These are phyloP conservation scores for Sinocyclocheilus maitianheensis DNA, from an alignment of 2,113 vertebrate species.

Conservation along the genomic window DNA sequence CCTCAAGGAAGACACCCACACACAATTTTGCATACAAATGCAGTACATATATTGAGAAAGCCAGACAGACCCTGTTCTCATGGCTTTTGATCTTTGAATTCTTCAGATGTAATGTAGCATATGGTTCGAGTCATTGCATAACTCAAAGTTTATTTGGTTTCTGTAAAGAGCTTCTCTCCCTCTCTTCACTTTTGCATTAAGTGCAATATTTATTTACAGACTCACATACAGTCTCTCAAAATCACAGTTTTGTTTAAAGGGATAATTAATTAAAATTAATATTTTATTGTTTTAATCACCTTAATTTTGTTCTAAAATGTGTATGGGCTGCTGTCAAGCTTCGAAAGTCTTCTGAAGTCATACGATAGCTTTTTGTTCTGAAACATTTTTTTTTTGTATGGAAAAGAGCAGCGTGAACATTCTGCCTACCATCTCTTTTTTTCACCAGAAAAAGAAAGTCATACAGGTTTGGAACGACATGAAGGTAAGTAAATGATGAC, in stretches of 20 bases:
- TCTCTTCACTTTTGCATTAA: too few relatives aligned
- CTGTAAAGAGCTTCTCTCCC: constrained; percentile 37
- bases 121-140: constrained; percentile 10
- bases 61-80: constrained; percentile 30
- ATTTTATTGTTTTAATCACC: too few relatives aligned
- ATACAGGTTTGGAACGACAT: too few relatives aligned
- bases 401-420: too few relatives aligned
- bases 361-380: background rate
- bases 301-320: too few relatives aligned
- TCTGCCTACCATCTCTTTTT: too few relatives aligned
- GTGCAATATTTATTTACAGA: background rate
- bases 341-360: too few relatives aligned
- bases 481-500: too few relatives aligned
- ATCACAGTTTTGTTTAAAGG: background rate
- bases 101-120: constrained; percentile 7
- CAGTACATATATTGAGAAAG: background rate
- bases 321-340: too few relatives aligned
- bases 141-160: constrained; percentile 30
- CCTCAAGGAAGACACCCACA: constrained; percentile 43
- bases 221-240: background rate
- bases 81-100: constrained; percentile 34
- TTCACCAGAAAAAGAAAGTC: too few relatives aligned
- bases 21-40: constrained; percentile 22
- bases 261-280: background rate
- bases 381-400: too few relatives aligned